Evolutionary conservation across 2,113 vertebrate genomes (phyloP).

Genomic region (Ammodytes dubius): DNA sequence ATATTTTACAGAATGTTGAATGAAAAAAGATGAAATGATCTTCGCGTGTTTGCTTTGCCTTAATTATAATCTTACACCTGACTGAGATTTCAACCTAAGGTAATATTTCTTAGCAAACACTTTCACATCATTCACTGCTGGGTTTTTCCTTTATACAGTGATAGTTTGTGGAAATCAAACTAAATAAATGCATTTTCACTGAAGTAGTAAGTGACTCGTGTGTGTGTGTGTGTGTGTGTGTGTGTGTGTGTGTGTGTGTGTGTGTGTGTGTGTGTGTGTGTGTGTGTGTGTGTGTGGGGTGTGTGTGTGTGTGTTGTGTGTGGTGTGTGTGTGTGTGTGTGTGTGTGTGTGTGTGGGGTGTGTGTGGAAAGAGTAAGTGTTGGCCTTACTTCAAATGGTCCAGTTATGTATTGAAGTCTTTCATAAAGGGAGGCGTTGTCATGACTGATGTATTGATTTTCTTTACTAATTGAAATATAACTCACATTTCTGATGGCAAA

Average conservation of each 20-base stretch:
- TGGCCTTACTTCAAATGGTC: background rate
- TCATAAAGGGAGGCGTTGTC: background rate
- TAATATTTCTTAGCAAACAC: background rate
- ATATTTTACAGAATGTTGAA: conserved; percentile 2
- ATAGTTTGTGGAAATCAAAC: background rate
- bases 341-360: background rate
- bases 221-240: too few relatives aligned
- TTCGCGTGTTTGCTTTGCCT: background rate
- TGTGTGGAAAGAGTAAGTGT: background rate
- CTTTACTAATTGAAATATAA: background rate
- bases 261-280: too few relatives aligned
- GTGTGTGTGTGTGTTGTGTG: background rate
- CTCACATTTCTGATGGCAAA: background rate
- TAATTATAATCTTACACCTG: background rate
- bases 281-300: too few relatives aligned
- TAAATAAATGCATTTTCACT: conserved; percentile 40
- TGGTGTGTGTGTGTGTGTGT: background rate
- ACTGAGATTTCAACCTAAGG: background rate
- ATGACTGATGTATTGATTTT: background rate
- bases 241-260: too few relatives aligned
- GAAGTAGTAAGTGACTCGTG: background rate
- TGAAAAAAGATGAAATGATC: conserved; percentile 10
- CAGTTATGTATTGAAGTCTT: background rate
- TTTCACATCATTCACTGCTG: background rate
- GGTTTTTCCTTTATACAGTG: background rate